Base-by-base conservation (phyloP, 2,797 vertebrate genomes). In the Loris lydekkerianus region DNA sequence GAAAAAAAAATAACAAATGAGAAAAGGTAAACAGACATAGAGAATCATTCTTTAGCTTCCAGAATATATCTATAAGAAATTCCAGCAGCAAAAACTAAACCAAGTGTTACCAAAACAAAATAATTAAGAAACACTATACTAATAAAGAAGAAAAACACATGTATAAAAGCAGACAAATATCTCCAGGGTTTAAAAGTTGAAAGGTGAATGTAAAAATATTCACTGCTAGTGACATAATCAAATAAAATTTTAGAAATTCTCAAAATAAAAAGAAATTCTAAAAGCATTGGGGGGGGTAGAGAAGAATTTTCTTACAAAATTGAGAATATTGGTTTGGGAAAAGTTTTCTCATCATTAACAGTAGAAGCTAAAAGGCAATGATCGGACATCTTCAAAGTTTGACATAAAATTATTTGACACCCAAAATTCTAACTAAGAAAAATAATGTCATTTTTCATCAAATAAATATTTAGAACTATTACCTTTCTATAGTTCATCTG, bases 1-100 rank as follows among this genome's bases (percentile, higher is more conserved):
- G 61, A 43, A 77, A 53, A 61, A 43, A 53, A 61, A 43, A 34
- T 34, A 34, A 34, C 34, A 34, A 53, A 43, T 23, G 11, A 34
- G 5, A 31, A 86, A 86, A 77, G 37, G 9, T 61, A 72, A 78
- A 29, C 49, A 84, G 73, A 78, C 10, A 49, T 75, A 56, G 27
- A 77, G 40, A 61, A 58, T 70, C 49, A 78, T 23, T 14, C 13
- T 78, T 94, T 21, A 13, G 56, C 31, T 76, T 76, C 43, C 14
- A 88, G 85, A 84, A 84, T 83, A 60, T 84, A 84, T 18, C 29
- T 67, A 81, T 77, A 89, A 69, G 34, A 78, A 85, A 82, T 37
- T 67, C 7, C 15, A 49, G 31, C 75, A 82, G 37, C 70, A 83
- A 82, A 83, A 78, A 75, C 20, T n/a, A 82, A 91, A 11, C 31